Conservation (phyloP, 2,113 vertebrate species). For the Pao palembangensis region DNA sequence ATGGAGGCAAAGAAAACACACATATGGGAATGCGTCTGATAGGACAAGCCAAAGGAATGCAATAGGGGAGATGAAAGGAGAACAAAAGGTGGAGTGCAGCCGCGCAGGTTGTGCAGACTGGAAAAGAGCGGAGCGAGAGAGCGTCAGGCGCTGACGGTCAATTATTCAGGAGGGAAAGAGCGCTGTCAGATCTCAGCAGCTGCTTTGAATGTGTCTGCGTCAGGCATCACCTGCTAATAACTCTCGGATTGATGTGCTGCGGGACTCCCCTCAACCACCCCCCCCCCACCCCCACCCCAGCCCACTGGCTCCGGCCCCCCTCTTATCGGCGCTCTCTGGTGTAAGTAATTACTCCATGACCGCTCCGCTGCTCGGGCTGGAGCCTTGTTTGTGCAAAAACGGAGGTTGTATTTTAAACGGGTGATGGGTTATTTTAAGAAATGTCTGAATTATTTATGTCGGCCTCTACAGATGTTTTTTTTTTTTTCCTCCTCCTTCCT, state of each 20-base stretch:
- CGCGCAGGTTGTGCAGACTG: conserved; percentile 17
- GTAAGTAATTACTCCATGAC: conserved; percentile 63
- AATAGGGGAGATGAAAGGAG: conserved; percentile 5
- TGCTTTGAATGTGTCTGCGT: conserved; percentile 43
- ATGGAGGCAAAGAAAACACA: conserved; percentile 8
- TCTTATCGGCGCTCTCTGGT: conserved; percentile 52
- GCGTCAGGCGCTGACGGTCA: conserved; percentile 32
- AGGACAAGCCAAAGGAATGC: not conserved
- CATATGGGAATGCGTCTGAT: not conserved
- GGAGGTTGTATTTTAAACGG: conserved; percentile 49
- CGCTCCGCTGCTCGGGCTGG: conserved; percentile 39
- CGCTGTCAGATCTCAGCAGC: conserved; percentile 34
- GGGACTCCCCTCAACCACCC: conserved; percentile 3
- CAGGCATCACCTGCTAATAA: conserved; percentile 55
- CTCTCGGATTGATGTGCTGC: conserved; percentile 49
- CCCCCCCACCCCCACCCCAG: not conserved
- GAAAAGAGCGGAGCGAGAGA: conserved; percentile 10
- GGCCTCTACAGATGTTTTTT: conserved; percentile 9
- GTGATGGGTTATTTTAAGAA: conserved; percentile 60
- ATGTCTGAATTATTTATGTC: conserved; percentile 59
- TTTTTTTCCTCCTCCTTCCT: too few relatives aligned
- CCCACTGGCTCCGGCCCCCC: not conserved
- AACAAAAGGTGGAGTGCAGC: conserved; percentile 19
- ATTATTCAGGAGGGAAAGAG: conserved; percentile 59
- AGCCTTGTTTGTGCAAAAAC: conserved; percentile 53